A percentile compares a stretch with the other conserved stretches of the same genome.
These are phyloP conservation scores for Calyptomena viridis DNA, from an alignment of 2,113 vertebrate genomes.

Conservation along the genomic window DNA sequence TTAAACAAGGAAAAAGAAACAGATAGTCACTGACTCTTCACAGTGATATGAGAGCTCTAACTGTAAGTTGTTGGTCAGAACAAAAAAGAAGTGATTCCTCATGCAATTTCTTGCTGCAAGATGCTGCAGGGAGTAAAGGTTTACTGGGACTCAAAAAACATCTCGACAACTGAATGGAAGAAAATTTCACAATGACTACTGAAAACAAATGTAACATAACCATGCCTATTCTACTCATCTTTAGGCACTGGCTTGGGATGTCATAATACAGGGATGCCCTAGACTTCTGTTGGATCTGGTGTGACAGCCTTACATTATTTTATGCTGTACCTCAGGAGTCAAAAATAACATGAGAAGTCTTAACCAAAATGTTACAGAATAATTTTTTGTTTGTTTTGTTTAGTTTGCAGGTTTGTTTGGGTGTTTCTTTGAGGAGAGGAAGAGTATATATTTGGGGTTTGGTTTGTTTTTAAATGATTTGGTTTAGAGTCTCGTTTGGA, in stretches of 20 bases:
- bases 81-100: background rate
- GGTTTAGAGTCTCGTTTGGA: background rate
- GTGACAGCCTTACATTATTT: background rate
- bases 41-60: background rate
- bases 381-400: background rate
- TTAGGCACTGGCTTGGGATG: background rate
- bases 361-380: fast-evolving
- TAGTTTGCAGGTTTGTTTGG: background rate
- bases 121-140: background rate
- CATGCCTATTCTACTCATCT: background rate
- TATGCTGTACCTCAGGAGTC: background rate
- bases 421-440: fast-evolving
- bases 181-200: background rate
- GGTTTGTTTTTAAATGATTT: background rate
- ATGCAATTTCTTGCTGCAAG: background rate
- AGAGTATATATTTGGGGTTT: background rate
- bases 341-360: background rate
- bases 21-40: fast-evolving
- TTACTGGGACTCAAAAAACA: background rate
- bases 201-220: fast-evolving
- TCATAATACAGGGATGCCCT: background rate
- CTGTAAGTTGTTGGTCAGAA: background rate
- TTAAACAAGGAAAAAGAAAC: background rate
- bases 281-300: background rate
- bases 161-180: background rate